Evolutionary conservation across 2,113 vertebrate species (phyloP).

Genomic region (Anthoscopus minutus): DNA sequence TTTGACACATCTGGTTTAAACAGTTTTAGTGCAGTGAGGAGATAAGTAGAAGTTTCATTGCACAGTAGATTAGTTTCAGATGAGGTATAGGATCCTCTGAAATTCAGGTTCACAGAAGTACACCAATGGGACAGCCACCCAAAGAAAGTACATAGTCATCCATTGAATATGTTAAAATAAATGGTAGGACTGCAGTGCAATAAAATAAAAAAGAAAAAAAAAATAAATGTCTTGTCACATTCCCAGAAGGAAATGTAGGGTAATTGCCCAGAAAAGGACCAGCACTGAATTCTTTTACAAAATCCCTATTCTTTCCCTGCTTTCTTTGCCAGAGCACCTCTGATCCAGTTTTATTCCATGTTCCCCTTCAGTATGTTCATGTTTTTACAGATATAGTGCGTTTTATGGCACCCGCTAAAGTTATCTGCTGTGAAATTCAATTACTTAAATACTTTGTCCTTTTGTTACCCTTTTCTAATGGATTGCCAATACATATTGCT

Average conservation of each 20-base stretch:
- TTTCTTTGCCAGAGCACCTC: slow-evolving; percentile 38
- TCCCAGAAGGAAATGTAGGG: background rate
- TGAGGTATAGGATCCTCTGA: slow-evolving; percentile 6
- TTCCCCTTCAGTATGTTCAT: slow-evolving; percentile 4
- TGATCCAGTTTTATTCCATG: slow-evolving; percentile 38
- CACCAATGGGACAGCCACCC: background rate
- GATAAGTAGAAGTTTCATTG: slow-evolving; percentile 45
- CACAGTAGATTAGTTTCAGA: slow-evolving; percentile 53
- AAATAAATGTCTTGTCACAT: background rate
- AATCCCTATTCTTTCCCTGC: slow-evolving; percentile 8
- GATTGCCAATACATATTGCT: slow-evolving; percentile 50
- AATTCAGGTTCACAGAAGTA: background rate
- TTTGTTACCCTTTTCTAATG: slow-evolving; percentile 59
- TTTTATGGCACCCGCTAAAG: slow-evolving; percentile 49
- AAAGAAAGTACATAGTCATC: background rate
- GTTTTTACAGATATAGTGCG: slow-evolving; percentile 42
- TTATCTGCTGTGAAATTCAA: slow-evolving; percentile 46
- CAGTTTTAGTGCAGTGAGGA: slow-evolving; percentile 5
- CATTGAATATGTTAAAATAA: background rate
- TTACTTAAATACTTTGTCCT: slow-evolving; percentile 53
- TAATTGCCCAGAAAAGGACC: background rate
- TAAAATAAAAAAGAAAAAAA: background rate
- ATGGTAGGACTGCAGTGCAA: background rate
- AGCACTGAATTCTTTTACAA: slow-evolving; percentile 24
- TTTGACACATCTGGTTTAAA: slow-evolving; percentile 58